Evolutionary conservation across 2,113 vertebrate species (phyloP).

Genomic region (Hippolais icterina): DNA sequence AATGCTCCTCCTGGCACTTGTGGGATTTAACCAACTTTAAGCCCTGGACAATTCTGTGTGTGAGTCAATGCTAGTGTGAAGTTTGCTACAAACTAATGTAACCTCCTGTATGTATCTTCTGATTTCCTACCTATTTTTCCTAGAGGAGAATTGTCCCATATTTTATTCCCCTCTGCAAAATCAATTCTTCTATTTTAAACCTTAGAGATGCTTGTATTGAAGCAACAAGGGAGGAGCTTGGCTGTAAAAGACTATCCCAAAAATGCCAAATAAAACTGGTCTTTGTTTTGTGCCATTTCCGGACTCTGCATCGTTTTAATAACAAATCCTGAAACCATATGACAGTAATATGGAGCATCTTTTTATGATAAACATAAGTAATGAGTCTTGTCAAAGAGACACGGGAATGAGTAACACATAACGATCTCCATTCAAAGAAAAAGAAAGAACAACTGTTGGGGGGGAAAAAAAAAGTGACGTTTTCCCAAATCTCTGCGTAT

Average conservation of each 20-base stretch:
- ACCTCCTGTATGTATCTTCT: not conserved
- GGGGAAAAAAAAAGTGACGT: not conserved
- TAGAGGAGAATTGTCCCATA: not conserved
- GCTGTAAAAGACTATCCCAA: conserved; percentile 24
- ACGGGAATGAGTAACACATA: conserved; percentile 28
- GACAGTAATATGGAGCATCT: conserved; percentile 54
- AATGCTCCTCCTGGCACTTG: not conserved
- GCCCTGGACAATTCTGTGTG: not conserved
- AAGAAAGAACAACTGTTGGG: conserved; percentile 37
- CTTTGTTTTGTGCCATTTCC: conserved; percentile 62
- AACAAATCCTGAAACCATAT: conserved; percentile 55
- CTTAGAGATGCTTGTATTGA: not conserved
- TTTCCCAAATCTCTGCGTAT: conserved; percentile 17
- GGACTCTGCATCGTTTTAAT: conserved; percentile 28
- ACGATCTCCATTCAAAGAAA: conserved; percentile 42
- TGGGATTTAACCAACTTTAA: not conserved
- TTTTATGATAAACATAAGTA: conserved; percentile 58
- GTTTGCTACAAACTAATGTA: not conserved
- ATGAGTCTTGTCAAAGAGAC: conserved; percentile 44
- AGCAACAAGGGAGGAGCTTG: conserved; percentile 29
- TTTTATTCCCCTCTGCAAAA: not conserved
- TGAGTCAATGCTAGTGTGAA: not conserved
- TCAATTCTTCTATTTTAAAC: conserved; percentile 38
- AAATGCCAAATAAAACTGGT: conserved; percentile 55
- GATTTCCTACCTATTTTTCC: not conserved